Evolutionary conservation across 1,140 invertebrate genomes (phyloP).

Genomic region (Papilio dardanus): DNA sequence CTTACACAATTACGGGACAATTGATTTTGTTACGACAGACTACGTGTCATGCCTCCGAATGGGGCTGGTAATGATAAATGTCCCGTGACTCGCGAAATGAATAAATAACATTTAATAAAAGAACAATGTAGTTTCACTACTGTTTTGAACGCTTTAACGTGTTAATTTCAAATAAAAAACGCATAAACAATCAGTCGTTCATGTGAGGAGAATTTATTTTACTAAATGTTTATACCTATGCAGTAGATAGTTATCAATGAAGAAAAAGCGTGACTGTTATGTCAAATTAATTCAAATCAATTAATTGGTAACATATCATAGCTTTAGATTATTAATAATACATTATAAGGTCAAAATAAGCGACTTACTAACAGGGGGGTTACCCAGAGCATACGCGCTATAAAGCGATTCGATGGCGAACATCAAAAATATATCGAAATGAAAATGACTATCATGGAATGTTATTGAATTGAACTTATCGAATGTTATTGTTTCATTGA

Average conservation of each 20-base stretch:
- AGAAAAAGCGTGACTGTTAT: neutral
- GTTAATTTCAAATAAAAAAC: neutral
- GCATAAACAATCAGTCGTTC: neutral
- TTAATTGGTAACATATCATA: neutral
- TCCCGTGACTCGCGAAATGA: neutral
- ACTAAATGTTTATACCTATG: neutral
- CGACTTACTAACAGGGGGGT: neutral
- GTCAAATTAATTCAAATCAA: neutral
- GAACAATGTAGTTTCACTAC: neutral
- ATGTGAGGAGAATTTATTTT: neutral
- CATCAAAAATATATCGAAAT: too few species aligned
- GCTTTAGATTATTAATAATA: neutral
- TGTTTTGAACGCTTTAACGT: neutral
- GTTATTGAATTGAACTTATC: too few species aligned
- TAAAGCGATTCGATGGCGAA: too few species aligned
- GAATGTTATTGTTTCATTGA: too few species aligned
- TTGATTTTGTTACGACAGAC: conserved; percentile 32
- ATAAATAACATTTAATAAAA: neutral
- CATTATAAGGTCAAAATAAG: neutral
- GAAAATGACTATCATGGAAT: too few species aligned
- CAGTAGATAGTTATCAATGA: too few species aligned
- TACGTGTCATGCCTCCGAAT: conserved; percentile 32
- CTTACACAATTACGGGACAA: conserved; percentile 36
- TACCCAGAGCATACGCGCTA: too few species aligned
- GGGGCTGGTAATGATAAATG: conserved; percentile 14